Evolutionary conservation across 2,113 vertebrate genomes (phyloP), one percentile per base, ranked within the genome.

Genomic region (Struthidea cinerea): DNA sequence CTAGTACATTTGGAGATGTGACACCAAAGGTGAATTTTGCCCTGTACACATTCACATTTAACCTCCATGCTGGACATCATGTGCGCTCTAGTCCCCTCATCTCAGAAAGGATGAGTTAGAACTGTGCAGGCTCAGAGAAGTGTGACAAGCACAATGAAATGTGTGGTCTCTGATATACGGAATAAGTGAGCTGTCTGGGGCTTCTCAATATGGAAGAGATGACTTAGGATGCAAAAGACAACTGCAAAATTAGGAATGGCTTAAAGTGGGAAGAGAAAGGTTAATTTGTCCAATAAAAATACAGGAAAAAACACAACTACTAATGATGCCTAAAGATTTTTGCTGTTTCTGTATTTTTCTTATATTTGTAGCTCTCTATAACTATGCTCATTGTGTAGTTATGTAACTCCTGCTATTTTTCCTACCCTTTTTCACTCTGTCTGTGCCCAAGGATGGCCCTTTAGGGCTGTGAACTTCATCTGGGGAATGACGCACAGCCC

Each of bases 401-500:
- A 30, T 30, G 24, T 50, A 50, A 23, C 19, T 50, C 55, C 24
- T 60, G 23, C 11, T 69, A 69, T 19, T 60, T 82, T 82, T 50
- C 24, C 37, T 83, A 13, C 46, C 15, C 32, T 60, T 70, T 4
- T 41, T 50, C 35, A 41, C 15, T 50, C 18, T 27, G 18, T 39
- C 42, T 50, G 19, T 59, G 30, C 37, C 23, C 0, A 0, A 42
- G 44, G 53, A 30, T 13, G n/a, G 35, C 19, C 6, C 24, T 50
- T 69, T 23, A 26, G 99, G 99, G 89, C 99, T 99, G 63, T 92
- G 84, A 24, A 86, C 68, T 24, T 97, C 89, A 2, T 98, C 97
- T 21, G 93, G 71, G 26, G 98, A 97, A 92, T 99, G 99, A 91
- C 97, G 97, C 32, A 98, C 92, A 15, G 85, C 97, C 99, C 99